A percentile compares a stretch with the other conserved stretches of the same genome.
These are phyloP conservation scores for Scyliorhinus canicula DNA, from an alignment of 2,797 vertebrate genomes.

Conservation along the genomic window DNA sequence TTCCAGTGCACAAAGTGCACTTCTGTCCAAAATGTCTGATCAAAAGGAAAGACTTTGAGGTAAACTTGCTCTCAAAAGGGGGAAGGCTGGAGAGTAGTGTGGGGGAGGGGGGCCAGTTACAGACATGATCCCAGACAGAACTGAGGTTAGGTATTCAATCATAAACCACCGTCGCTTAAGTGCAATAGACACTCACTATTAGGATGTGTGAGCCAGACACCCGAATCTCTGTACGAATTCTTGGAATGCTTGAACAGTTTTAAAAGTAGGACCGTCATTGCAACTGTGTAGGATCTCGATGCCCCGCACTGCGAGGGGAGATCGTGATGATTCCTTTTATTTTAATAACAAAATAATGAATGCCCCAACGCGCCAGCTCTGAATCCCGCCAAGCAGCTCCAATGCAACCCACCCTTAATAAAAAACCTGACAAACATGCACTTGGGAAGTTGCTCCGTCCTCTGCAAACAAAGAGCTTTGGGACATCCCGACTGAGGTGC, in stretches of 20 bases:
- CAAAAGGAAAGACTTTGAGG: not conserved
- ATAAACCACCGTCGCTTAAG: not conserved
- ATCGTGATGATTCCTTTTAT: not conserved
- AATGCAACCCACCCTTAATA: not conserved
- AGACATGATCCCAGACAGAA: not conserved
- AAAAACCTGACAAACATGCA: not conserved
- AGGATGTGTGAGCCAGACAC: not conserved
- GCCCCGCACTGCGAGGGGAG: too few species aligned
- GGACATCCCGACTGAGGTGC: not conserved
- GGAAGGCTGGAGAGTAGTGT: not conserved
- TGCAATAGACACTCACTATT: not conserved
- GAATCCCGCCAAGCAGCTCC: too few species aligned
- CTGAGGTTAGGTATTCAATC: not conserved
- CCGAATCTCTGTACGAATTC: not conserved
- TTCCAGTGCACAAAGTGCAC: not conserved
- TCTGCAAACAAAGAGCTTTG: not conserved
- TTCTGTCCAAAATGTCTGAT: not conserved
- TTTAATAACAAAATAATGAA: too few species aligned
- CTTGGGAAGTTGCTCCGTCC: not conserved
- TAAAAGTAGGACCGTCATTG: not conserved
- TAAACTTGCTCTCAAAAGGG: not conserved
- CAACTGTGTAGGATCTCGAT: not conserved
- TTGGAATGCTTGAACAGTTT: not conserved
- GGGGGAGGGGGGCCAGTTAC: not conserved
- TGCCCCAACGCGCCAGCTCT: not conserved